Conservation (phyloP, 2,113 vertebrate genomes). For the Silurus asotus region DNA sequence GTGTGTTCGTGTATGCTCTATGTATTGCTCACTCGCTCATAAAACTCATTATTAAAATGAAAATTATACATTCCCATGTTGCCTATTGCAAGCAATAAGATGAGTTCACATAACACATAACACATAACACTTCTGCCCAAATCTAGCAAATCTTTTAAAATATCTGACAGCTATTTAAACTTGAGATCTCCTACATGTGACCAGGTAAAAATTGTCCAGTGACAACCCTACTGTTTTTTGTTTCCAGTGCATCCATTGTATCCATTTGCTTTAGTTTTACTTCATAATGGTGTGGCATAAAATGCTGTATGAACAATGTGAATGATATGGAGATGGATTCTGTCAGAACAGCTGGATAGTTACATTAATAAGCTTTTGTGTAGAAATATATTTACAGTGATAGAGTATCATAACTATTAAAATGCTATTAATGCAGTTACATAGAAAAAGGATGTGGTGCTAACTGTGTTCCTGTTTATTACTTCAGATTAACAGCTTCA, state of each 20-base stretch:
- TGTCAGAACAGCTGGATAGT: background rate
- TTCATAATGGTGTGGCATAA: background rate
- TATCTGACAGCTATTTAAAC: background rate
- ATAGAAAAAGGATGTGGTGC: too few species aligned
- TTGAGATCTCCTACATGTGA: background rate
- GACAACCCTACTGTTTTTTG: background rate
- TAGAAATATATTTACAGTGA: too few species aligned
- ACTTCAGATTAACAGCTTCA: background rate
- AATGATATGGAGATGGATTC: background rate
- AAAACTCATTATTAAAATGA: background rate
- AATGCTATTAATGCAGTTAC: background rate
- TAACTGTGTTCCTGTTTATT: background rate
- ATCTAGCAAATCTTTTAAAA: background rate
- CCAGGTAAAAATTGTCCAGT: background rate
- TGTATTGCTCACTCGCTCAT: background rate
- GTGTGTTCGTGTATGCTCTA: too few species aligned
- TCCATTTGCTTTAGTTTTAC: background rate
- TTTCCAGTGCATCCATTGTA: too few species aligned
- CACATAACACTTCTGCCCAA: background rate
- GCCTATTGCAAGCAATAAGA: background rate
- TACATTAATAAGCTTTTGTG: too few species aligned
- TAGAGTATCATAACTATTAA: background rate
- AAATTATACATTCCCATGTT: background rate
- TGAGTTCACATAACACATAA: background rate
- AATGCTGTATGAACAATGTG: too few species aligned